Percentiles rank a stretch among this genome's conserved stretches.
Conservation (phyloP, 2,888 invertebrate species). For the Acrobasis suavella region DNA sequence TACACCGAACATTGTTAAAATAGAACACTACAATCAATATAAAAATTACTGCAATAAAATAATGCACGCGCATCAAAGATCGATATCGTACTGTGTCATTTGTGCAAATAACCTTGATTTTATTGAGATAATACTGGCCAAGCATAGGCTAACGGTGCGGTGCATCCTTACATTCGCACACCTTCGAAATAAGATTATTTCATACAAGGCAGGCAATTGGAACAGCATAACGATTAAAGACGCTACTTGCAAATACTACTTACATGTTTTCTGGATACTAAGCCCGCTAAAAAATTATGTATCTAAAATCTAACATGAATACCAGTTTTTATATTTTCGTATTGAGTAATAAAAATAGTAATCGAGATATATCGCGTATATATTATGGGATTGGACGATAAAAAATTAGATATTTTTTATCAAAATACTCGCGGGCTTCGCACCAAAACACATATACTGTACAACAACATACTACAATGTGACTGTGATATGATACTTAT, state of each 20-base stretch:
- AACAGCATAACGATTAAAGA: too few species aligned
- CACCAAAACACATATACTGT: constrained; percentile 27
- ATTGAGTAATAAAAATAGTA: background rate
- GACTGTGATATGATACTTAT: constrained; percentile 16
- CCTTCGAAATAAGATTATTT: too few species aligned
- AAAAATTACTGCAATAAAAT: background rate
- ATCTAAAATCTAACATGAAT: too few species aligned
- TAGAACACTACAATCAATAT: background rate
- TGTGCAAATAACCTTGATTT: background rate
- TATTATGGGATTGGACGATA: background rate
- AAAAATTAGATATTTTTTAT: constrained; percentile 26
- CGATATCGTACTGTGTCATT: constrained; percentile 2
- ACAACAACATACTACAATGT: constrained; percentile 20
- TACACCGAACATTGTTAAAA: too few species aligned
- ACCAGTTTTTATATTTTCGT: background rate
- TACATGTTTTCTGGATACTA: too few species aligned
- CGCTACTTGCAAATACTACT: too few species aligned
- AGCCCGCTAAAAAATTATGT: too few species aligned
- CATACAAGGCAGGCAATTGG: too few species aligned
- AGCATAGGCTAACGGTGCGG: background rate
- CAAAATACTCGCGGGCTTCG: constrained; percentile 29
- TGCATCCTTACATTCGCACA: background rate
- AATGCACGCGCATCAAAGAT: background rate
- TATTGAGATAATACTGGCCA: background rate
- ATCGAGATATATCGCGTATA: background rate